Evolutionary conservation across 2,888 invertebrate species (phyloP).

Genomic region (Salticus scenicus): DNA sequence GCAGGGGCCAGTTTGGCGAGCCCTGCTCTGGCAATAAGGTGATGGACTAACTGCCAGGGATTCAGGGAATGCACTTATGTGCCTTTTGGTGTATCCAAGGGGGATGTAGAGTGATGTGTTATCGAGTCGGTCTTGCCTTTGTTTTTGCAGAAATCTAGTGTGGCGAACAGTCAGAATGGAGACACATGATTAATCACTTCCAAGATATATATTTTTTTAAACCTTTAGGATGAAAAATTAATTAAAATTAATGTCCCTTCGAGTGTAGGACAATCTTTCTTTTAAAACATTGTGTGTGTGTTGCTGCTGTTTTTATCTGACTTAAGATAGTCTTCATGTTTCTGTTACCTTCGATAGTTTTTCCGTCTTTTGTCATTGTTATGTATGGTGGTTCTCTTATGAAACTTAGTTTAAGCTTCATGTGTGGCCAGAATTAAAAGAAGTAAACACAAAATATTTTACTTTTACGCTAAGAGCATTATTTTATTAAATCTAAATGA

Average conservation of each 20-base stretch:
- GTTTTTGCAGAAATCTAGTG: background rate
- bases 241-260: background rate
- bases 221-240: background rate
- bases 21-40: background rate
- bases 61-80: background rate
- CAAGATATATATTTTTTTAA: background rate
- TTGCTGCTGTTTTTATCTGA: too few relatives aligned
- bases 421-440: too few relatives aligned
- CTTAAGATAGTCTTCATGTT: too few relatives aligned
- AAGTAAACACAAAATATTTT: too few relatives aligned
- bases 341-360: too few relatives aligned
- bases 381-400: too few relatives aligned
- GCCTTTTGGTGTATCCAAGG: background rate
- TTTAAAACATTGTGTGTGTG: too few relatives aligned
- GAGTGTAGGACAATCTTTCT: too few relatives aligned
- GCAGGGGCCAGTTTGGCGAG: background rate
- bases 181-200: background rate
- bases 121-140: background rate
- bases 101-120: background rate
- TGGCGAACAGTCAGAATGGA: background rate
- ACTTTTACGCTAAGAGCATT: too few relatives aligned
- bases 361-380: too few relatives aligned
- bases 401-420: too few relatives aligned
- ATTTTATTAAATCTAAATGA: too few relatives aligned
- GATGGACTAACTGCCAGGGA: background rate